Base-by-base conservation (phyloP, 2,888 invertebrate genomes). In the Pyralis farinalis region DNA sequence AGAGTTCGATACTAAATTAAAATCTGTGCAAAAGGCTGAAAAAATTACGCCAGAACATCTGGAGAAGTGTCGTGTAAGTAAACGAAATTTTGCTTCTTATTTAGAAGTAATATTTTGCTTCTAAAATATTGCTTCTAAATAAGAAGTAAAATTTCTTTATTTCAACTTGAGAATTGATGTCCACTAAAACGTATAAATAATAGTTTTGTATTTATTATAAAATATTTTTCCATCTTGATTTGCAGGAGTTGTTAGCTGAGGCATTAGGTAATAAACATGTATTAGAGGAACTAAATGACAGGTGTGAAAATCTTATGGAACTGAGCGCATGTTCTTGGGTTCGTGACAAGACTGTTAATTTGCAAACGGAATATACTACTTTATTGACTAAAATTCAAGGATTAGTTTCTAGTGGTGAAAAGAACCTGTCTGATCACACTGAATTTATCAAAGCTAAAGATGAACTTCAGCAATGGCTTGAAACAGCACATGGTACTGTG, bases 381-480 rank as follows among this genome's bases (percentile, higher is more conserved):
- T 74, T 97, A 8, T 73, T 97, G 20, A 95, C 95, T 0, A 92
- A 92, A 48, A 93, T 94, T 20, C 97, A 97, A 88, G 94, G 92
- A 43, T 85, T 96, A 29, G 94, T 97, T 11, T 94, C 95, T 1
- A 95, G 94, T 67, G 94, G 97, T 7, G 97, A 98, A 70, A 96
- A 97, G 85, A 96, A 96, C 73, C 85, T 98, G 0, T 95, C 96
- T 0, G 97, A 97, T 71, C 97, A 97, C 65, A 96, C 96, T 0
- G 97, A 97, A 68, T 97, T 97, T 74, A 90, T 96, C 5, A 96
- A 96, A 59, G 95, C 96, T 10, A 96, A 96, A 65, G 92, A 93
- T 45, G 94, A 96, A 58, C 90, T 97, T 55, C 94, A 95, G 51
- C 91, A 92, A 44, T 98, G 98, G 98, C 84, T 97, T 16, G 92